Conservation (phyloP, 1,140 invertebrate species). For the Probaryconus sp. region DNA sequence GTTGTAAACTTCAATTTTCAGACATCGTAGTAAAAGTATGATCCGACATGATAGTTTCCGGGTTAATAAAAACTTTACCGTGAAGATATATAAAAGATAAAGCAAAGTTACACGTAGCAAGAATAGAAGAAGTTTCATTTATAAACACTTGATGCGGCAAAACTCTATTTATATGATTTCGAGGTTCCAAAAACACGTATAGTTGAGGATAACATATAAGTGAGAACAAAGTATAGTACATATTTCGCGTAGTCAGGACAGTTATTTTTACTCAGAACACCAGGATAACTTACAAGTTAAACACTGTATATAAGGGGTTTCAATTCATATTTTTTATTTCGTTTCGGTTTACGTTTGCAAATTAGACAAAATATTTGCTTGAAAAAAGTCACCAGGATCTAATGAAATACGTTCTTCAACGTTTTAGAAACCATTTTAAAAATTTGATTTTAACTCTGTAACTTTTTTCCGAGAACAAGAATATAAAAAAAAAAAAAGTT, state of each 20-base stretch:
- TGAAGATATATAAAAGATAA: conserved; percentile 16
- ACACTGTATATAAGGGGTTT: conserved; percentile 14
- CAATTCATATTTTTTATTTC: conserved; percentile 9
- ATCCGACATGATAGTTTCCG: too few species aligned
- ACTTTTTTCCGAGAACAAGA: too few species aligned
- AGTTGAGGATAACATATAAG: conserved; percentile 3
- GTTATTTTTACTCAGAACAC: conserved; percentile 11
- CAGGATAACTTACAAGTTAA: conserved; percentile 8
- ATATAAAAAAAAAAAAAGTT: too few species aligned
- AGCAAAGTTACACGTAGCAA: conserved; percentile 15
- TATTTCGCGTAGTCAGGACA: conserved; percentile 4
- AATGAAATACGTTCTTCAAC: too few species aligned
- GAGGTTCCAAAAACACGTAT: neutral
- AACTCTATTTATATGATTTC: conserved; percentile 8
- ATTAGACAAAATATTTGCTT: too few species aligned
- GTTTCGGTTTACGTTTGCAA: neutral
- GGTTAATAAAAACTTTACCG: neutral
- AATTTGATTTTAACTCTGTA: too few species aligned
- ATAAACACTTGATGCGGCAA: conserved; percentile 5
- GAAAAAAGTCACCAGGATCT: too few species aligned
- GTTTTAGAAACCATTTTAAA: too few species aligned
- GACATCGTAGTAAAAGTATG: too few species aligned
- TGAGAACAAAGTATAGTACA: neutral
- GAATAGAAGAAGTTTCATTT: conserved; percentile 25
- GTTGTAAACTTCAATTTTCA: conserved; percentile 13